phyloP scores from a whole-genome alignment of 2,797 vertebrate genomes.

The Smutsia temminckii region DNA sequence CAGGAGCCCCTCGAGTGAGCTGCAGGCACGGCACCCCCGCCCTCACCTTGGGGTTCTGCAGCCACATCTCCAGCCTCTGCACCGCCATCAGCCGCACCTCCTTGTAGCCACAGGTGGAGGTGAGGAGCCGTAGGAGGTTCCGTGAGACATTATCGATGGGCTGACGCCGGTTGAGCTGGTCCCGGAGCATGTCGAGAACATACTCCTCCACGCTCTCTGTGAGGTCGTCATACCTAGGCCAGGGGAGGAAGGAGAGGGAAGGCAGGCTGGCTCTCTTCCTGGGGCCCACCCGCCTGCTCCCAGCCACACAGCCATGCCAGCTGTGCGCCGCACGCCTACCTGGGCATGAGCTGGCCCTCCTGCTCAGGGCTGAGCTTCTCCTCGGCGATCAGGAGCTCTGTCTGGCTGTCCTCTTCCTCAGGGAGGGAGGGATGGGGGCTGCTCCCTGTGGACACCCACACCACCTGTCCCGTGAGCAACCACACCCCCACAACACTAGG shows the following conservation, averaged over 20 bases:
- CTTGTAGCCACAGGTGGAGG: conserved; percentile 96
- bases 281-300: fast-evolving
- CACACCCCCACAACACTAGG: background rate
- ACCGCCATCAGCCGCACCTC: conserved; percentile 96
- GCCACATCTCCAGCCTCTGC: conserved; percentile 98
- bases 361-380: conserved; percentile 98
- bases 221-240: conserved; percentile 94
- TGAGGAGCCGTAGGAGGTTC: conserved; percentile 95
- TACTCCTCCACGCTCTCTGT: conserved; percentile 98
- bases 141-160: conserved; percentile 98
- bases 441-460: conserved; percentile 86
- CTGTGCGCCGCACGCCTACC: conserved; percentile 83
- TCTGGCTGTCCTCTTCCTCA: conserved; percentile 97
- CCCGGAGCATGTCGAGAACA: conserved; percentile 94
- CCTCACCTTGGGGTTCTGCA: conserved; percentile 97
- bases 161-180: conserved; percentile 97
- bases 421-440: conserved; percentile 97
- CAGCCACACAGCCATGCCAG: fast-evolving
- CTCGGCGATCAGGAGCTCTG: conserved; percentile 96
- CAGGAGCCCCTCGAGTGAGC: too few species aligned
- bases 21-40: fast-evolving
- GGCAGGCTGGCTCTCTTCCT: background rate
- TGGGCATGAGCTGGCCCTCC: conserved; percentile 96
- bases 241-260: background rate
- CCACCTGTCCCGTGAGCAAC: background rate